A percentile compares a stretch with the other conserved stretches of the same genome.
Conservation (phyloP, 2,797 vertebrate species). For the Pseudocheirus occidentalis region DNA sequence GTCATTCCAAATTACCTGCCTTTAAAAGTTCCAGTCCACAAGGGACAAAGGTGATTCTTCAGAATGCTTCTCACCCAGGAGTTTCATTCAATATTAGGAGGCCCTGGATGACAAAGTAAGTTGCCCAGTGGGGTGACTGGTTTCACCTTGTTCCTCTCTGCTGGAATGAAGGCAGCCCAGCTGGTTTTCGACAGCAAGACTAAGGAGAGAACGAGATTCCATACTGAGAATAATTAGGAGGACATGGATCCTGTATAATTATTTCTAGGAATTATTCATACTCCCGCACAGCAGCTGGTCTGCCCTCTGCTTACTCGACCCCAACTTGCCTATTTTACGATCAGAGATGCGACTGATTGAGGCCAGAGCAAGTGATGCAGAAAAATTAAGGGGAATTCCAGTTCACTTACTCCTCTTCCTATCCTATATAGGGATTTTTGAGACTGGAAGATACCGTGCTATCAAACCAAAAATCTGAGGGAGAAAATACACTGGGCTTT, state of each 20-base stretch:
- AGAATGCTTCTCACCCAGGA: background rate
- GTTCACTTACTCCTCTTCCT: background rate
- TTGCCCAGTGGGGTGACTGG: constrained; percentile 57
- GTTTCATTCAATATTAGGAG: constrained; percentile 50
- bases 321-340: constrained; percentile 25
- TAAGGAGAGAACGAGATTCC: constrained; percentile 76
- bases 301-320: constrained; percentile 56
- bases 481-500: background rate
- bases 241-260: constrained; percentile 74
- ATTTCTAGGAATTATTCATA: constrained; percentile 69
- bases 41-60: background rate
- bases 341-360: background rate
- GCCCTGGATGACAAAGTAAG: constrained; percentile 57
- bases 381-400: background rate
- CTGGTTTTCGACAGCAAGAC: constrained; percentile 82
- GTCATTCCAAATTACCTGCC: background rate
- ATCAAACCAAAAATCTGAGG: background rate
- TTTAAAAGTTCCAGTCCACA: background rate
- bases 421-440: background rate
- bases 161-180: constrained; percentile 76
- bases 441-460: background rate
- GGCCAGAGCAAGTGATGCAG: background rate
- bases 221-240: constrained; percentile 81
- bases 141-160: constrained; percentile 68
- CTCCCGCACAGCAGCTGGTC: constrained; percentile 49